These are phyloP conservation scores for Otolemur crassicaudatus DNA, from an alignment of 2,797 vertebrate genomes.

Conservation along the genomic window DNA sequence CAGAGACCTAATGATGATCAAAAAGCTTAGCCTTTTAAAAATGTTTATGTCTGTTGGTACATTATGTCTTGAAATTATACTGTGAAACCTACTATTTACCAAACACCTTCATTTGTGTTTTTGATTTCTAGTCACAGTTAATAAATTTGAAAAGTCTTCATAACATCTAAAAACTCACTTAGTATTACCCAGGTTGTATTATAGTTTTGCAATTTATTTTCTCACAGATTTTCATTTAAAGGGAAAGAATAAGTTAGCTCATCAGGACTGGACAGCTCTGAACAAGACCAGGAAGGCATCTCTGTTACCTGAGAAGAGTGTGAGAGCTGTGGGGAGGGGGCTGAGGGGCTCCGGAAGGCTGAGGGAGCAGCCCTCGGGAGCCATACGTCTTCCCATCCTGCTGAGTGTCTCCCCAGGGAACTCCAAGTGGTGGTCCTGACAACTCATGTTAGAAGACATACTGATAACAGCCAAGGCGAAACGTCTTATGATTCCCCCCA, in stretches of 20 bases:
- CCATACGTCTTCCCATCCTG: rapidly evolving
- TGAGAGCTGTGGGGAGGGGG: background rate
- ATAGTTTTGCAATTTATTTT: slow-evolving; percentile 40
- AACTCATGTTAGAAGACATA: background rate
- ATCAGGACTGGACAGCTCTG: background rate
- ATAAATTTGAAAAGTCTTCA: background rate
- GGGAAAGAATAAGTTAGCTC: background rate
- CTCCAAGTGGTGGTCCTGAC: background rate
- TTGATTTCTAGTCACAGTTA: background rate
- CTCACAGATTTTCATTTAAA: background rate
- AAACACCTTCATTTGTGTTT: background rate
- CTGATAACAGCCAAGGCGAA: background rate
- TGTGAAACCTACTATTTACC: background rate
- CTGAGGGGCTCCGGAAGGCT: background rate
- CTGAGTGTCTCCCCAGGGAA: background rate
- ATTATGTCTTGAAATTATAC: background rate
- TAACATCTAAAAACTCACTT: background rate
- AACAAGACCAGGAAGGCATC: background rate
- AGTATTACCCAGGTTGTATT: background rate
- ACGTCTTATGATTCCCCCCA: background rate
- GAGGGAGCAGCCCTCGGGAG: background rate
- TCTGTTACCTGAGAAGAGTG: background rate
- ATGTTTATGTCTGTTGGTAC: background rate
- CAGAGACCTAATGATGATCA: background rate
- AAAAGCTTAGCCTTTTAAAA: background rate